Conservation (phyloP, 2,888 invertebrate species). For the Podotricha telesiphe region DNA sequence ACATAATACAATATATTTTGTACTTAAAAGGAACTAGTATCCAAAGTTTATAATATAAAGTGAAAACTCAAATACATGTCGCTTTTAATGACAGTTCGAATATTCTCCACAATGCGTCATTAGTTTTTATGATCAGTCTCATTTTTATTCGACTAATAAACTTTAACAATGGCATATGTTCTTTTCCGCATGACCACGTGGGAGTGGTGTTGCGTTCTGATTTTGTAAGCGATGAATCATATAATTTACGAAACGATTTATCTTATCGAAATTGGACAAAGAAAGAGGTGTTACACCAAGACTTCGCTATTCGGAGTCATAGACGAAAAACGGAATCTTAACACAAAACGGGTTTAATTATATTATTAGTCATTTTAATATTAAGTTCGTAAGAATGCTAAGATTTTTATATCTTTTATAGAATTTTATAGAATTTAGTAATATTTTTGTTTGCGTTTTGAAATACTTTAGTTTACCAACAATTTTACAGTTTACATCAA, state of each 20-base stretch:
- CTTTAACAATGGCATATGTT: conserved; percentile 64
- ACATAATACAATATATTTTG: too few species aligned
- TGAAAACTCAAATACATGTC: background rate
- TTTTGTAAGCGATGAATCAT: conserved; percentile 33
- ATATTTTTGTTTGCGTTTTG: too few species aligned
- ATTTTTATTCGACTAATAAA: conserved; percentile 53
- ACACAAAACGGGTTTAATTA: background rate
- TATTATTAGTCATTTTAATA: background rate
- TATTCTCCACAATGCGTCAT: conserved; percentile 1
- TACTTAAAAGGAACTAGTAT: background rate
- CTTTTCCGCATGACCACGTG: conserved; percentile 60
- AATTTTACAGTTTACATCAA: background rate
- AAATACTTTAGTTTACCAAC: too few species aligned
- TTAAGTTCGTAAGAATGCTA: too few species aligned
- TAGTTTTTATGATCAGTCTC: conserved; percentile 20
- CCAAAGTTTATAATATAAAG: background rate
- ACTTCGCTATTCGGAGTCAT: background rate
- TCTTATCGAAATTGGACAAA: conserved; percentile 34
- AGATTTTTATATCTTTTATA: too few species aligned
- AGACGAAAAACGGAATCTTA: background rate
- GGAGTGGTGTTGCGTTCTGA: conserved; percentile 47
- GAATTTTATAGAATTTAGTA: too few species aligned
- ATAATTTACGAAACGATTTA: conserved; percentile 29
- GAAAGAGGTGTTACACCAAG: background rate
- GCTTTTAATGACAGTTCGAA: background rate